phyloP scores from a whole-genome alignment of 2,113 vertebrate species.

The Pipra filicauda region DNA sequence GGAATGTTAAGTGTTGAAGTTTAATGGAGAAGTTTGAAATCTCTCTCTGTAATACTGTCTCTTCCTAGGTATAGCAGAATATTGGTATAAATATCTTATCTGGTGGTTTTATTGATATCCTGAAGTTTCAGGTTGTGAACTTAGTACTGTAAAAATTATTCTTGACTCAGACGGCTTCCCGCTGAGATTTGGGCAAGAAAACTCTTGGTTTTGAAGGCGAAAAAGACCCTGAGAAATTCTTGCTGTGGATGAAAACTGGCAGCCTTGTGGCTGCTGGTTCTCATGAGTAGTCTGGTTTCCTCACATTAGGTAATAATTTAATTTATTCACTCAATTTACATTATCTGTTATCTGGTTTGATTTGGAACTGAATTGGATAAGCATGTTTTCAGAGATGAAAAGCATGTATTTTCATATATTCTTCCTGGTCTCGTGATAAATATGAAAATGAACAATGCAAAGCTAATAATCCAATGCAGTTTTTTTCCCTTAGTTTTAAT shows the following conservation, averaged over 20 bases:
- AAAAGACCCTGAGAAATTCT: neutral
- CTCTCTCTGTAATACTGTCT: neutral
- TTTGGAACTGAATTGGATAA: neutral
- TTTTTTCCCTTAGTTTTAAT: neutral
- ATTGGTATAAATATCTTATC: neutral
- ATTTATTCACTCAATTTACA: neutral
- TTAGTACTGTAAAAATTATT: neutral
- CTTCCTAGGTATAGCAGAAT: neutral
- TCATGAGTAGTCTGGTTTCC: neutral
- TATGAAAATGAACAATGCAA: neutral
- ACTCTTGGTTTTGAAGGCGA: neutral
- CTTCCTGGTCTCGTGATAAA: neutral
- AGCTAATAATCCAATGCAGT: neutral
- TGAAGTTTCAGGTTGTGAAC: neutral
- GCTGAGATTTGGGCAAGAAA: neutral
- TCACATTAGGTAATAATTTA: neutral
- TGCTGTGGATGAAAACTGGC: neutral
- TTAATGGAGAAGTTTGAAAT: neutral
- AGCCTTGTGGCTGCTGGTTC: neutral
- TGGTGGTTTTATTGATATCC: neutral
- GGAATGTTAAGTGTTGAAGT: neutral
- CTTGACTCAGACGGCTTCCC: neutral
- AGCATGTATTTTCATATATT: neutral
- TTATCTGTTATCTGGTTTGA: neutral
- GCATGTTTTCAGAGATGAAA: neutral